Percentiles rank a stretch among this genome's conserved stretches.
These are phyloP conservation scores for Iselma pallidipennis DNA, from an alignment of 2,888 invertebrate genomes.

Conservation along the genomic window DNA sequence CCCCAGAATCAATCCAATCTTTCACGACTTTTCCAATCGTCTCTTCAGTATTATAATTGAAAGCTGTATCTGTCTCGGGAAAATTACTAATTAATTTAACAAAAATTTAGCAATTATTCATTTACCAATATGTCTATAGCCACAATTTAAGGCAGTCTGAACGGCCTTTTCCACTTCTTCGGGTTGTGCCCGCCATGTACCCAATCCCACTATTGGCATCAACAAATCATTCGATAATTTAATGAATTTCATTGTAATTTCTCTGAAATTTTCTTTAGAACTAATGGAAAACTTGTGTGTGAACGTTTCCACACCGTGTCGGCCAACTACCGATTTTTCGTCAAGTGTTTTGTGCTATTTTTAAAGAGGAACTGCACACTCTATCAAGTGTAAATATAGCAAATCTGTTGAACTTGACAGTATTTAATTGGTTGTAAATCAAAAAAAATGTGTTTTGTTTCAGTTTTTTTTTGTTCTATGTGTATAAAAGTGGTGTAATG, in stretches of 20 bases:
- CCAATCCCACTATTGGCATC: slow-evolving; percentile 74
- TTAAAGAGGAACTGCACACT: no score
- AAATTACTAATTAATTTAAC: background rate
- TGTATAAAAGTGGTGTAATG: no score
- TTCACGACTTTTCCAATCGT: slow-evolving; percentile 71
- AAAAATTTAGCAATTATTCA: background rate
- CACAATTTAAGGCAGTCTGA: slow-evolving; percentile 66
- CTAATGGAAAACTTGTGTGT: no score
- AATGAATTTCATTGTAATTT: slow-evolving; percentile 53
- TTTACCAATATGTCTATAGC: slow-evolving; percentile 69
- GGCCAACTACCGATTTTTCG: no score
- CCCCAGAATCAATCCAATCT: slow-evolving; percentile 66
- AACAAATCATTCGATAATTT: slow-evolving; percentile 57
- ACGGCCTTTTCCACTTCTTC: slow-evolving; percentile 68
- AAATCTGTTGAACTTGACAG: no score
- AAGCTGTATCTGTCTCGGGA: slow-evolving; percentile 76
- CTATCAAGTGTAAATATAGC: no score
- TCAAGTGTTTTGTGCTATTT: no score
- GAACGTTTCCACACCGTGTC: no score
- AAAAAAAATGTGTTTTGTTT: no score
- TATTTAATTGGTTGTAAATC: no score
- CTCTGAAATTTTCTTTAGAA: background rate
- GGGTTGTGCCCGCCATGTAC: slow-evolving; percentile 73
- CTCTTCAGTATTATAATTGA: slow-evolving; percentile 78
- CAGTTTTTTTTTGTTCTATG: no score